A percentile compares a stretch with the other conserved stretches of the same genome.
Conservation (phyloP, 2,888 invertebrate species). For the Metalampra italica region DNA sequence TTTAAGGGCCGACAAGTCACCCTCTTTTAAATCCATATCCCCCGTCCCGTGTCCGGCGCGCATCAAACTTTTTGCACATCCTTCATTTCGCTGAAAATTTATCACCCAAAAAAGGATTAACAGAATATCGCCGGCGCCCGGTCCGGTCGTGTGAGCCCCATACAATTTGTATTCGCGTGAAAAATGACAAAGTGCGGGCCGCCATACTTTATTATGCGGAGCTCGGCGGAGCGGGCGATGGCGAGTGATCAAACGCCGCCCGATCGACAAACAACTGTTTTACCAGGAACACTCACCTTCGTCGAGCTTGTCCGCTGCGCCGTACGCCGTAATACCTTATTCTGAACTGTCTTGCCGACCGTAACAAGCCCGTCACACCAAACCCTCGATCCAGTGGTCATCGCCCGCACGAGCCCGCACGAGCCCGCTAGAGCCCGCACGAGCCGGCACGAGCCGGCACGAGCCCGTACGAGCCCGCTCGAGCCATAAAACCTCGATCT, state of each 20-base stretch:
- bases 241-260: background rate
- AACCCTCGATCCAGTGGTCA: too few relatives aligned
- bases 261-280: background rate
- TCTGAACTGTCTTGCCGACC: too few relatives aligned
- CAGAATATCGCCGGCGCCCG: background rate
- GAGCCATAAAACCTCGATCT: too few relatives aligned
- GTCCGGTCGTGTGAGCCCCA: background rate
- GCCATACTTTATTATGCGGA: background rate
- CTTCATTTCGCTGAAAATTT: background rate
- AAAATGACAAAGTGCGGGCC: background rate
- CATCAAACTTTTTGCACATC: background rate
- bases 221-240: background rate
- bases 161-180: background rate
- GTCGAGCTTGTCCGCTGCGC: background rate
- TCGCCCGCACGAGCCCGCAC: too few relatives aligned
- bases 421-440: too few relatives aligned
- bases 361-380: too few relatives aligned
- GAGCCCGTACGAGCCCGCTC: too few relatives aligned
- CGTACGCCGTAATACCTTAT: too few relatives aligned
- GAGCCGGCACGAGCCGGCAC: too few relatives aligned
- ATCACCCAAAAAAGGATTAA: conserved; percentile 1
- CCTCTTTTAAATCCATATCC: background rate
- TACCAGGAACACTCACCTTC: background rate
- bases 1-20: too few relatives aligned
- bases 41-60: background rate